A percentile compares a stretch with the other conserved stretches of the same genome.
phyloP scores from a whole-genome alignment of 2,888 invertebrate species.

The Synanthedon andrenaeformis region DNA sequence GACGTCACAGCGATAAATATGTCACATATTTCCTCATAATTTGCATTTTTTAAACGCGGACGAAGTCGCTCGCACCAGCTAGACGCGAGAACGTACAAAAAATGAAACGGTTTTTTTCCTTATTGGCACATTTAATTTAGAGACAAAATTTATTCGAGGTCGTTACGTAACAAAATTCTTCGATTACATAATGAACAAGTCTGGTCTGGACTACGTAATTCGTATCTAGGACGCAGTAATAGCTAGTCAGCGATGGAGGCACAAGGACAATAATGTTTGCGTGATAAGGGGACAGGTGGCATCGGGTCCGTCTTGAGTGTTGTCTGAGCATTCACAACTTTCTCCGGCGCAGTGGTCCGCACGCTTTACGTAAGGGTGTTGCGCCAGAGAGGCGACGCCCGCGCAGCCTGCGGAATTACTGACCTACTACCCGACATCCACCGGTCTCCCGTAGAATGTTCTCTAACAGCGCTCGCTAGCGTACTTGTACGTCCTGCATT shows the following conservation, averaged over 20 bases:
- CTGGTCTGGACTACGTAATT: background rate
- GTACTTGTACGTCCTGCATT: conserved; percentile 9
- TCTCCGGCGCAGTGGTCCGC: conserved; percentile 41
- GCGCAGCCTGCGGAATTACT: conserved; percentile 61
- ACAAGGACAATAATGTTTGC: background rate
- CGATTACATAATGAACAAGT: background rate
- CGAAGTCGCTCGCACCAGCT: too few relatives aligned
- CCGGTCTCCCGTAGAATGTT: conserved; percentile 23
- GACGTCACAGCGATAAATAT: too few relatives aligned
- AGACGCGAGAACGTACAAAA: too few relatives aligned
- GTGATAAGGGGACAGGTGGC: background rate
- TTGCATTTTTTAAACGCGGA: too few relatives aligned
- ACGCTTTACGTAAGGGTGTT: conserved; percentile 64
- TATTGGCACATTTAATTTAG: background rate
- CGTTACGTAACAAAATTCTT: background rate
- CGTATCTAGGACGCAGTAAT: background rate
- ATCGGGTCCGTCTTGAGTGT: conserved; percentile 6
- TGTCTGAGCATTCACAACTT: conserved; percentile 43
- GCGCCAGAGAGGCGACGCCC: conserved; percentile 45
- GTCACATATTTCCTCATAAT: too few relatives aligned
- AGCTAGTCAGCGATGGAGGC: background rate
- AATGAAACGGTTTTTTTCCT: background rate
- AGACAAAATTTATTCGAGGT: background rate
- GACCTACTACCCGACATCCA: conserved; percentile 20
- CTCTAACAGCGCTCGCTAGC: conserved; percentile 26